Evolutionary conservation across 2,888 invertebrate genomes (phyloP).

Genomic region (Bibio marci): DNA sequence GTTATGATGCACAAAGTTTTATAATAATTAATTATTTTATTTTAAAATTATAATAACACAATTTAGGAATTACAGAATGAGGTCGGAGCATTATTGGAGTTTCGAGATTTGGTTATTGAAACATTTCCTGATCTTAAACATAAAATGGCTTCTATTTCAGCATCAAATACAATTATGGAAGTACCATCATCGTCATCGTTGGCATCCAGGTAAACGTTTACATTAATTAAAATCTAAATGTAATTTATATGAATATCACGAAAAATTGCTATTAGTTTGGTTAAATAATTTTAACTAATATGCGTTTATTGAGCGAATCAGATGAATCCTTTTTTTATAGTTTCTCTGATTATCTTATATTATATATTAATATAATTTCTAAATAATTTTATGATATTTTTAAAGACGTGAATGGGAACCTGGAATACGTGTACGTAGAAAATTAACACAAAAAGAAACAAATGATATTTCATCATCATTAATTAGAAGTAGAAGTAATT

Average conservation of each 20-base stretch:
- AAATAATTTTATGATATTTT: no score
- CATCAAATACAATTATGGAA: conserved; percentile 27
- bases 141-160: conserved; percentile 57
- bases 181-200: conserved; percentile 26
- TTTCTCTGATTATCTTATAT: no score
- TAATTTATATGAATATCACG: background rate
- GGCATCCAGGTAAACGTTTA: conserved; percentile 22
- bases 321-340: no score
- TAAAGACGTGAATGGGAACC: conserved; percentile 61
- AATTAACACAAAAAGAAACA: conserved; percentile 26
- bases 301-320: no score
- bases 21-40: no score
- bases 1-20: no score
- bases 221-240: background rate
- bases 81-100: conserved; percentile 78
- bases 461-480: conserved; percentile 26
- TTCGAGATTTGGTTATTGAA: conserved; percentile 87
- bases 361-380: no score
- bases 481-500: conserved; percentile 45
- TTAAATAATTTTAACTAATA: no score
- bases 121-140: conserved; percentile 80
- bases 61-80: conserved; percentile 77
- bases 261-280: no score
- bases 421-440: conserved; percentile 55
- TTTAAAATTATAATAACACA: no score